These are phyloP conservation scores for Eledona agricola DNA, from an alignment of 2,888 invertebrate species.

Conservation along the genomic window DNA sequence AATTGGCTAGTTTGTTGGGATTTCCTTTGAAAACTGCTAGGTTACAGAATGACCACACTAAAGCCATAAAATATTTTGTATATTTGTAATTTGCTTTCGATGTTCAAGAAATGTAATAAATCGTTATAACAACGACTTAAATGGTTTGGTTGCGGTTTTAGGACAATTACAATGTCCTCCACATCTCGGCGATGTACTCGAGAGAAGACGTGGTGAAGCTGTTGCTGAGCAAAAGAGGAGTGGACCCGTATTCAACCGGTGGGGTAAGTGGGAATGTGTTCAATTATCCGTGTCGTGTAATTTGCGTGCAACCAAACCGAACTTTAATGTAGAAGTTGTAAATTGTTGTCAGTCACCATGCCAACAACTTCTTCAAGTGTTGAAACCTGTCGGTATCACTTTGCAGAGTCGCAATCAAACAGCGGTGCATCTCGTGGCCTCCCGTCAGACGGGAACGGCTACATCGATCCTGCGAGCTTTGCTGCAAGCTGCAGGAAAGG, in stretches of 20 bases:
- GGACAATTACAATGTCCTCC: conserved; percentile 96
- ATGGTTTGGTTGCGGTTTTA: no score
- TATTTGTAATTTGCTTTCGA: no score
- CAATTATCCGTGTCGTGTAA: no score
- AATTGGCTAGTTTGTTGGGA: no score
- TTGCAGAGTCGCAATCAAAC: conserved; percentile 89
- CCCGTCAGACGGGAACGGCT: conserved; percentile 91
- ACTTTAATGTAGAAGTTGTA: conserved; percentile 20
- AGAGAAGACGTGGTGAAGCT: conserved; percentile 94
- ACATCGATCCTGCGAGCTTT: conserved; percentile 89
- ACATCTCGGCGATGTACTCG: conserved; percentile 94
- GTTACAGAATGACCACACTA: no score
- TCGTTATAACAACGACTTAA: no score
- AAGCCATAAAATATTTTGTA: no score
- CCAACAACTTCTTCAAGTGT: conserved; percentile 27
- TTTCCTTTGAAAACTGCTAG: no score
- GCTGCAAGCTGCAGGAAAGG: conserved; percentile 87
- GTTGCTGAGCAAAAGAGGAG: conserved; percentile 85
- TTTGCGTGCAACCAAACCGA: no score
- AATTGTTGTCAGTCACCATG: conserved; percentile 34
- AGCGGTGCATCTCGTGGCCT: conserved; percentile 94
- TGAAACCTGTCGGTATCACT: conserved; percentile 14
- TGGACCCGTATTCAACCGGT: conserved; percentile 91
- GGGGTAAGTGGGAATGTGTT: conserved; percentile 94
- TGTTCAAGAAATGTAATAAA: no score